Base-by-base conservation (phyloP, 2,888 invertebrate genomes). In the Neoaliturus tenellus region DNA sequence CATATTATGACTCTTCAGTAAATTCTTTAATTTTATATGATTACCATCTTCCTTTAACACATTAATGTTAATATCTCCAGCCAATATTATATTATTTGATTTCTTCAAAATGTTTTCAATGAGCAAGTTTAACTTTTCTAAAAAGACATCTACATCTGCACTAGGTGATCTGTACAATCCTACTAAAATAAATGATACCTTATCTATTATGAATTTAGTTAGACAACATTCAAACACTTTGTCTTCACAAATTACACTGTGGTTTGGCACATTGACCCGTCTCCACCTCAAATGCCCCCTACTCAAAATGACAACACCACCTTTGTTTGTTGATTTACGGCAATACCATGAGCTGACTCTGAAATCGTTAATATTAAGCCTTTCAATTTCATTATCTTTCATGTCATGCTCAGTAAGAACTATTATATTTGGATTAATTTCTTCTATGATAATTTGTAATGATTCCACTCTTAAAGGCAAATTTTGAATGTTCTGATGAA, bases 31-130 rank as follows among this genome's bases (percentile, higher is more conserved):
- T n/a, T n/a, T n/a, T n/a, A n/a, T n/a, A n/a, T n/a, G n/a, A n/a
- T n/a, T 31, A 67, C 67, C 8, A n/a, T 35, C 33, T 33, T 67
- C 23, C 17, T 31, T 67, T 14, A 67, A 67, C 14, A 67, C 67
- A 67, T 67, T 67, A n/a, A 67, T 67, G 31, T 28, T 67, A 31
- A 67, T 33, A 31, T 31, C 67, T n/a, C 67, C 67, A 31, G 67
- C 67, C 14, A 67, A 31, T 14, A 31, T 67, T 31, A 67, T 67
- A 31, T 67, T 28, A 5, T 2, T 31, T 33, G 67, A 67, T 67
- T 23, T 31, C 31, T 67, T 31, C 31, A 67, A 31, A 31, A n/a
- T 33, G 23, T 17, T 33, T 33, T 67, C 67, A n/a, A 31, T 31
- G 1, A 67, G 67, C 0, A 33, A 3, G n/a, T 33, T 67, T 33